phyloP scores from a whole-genome alignment of 2,113 vertebrate species.

The Peromyscus californicus region DNA sequence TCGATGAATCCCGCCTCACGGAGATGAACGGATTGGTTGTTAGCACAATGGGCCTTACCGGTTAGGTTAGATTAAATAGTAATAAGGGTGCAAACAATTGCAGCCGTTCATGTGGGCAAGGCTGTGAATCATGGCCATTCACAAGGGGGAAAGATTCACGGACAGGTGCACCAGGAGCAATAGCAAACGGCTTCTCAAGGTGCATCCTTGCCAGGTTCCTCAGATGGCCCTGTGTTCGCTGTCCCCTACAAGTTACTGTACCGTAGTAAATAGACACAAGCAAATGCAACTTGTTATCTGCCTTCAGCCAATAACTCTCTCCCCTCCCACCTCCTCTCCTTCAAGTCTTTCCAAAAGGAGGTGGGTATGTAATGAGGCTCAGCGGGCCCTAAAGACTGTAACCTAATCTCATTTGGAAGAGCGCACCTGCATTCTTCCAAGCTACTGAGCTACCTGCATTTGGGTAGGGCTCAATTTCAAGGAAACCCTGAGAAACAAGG shows the following conservation, averaged over 20 bases:
- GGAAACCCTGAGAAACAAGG: constrained; percentile 65
- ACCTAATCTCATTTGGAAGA: constrained; percentile 47
- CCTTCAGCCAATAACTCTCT: background rate
- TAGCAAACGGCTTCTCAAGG: constrained; percentile 55
- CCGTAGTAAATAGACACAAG: constrained; percentile 18
- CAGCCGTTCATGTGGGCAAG: constrained; percentile 64
- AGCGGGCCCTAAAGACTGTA: background rate
- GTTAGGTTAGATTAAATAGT: constrained; percentile 75
- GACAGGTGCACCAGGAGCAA: constrained; percentile 59
- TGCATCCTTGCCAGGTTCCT: constrained; percentile 62
- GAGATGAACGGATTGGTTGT: constrained; percentile 71
- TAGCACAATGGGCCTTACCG: constrained; percentile 66
- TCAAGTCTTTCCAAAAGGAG: constrained; percentile 53
- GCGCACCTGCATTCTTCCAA: constrained; percentile 68
- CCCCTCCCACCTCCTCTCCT: background rate
- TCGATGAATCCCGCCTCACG: constrained; percentile 36
- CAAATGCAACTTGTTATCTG: constrained; percentile 12
- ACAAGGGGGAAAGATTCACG: background rate
- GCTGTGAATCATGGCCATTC: constrained; percentile 65
- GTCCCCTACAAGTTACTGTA: background rate
- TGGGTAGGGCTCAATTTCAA: constrained; percentile 60
- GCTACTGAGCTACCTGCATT: constrained; percentile 39
- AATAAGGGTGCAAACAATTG: constrained; percentile 73
- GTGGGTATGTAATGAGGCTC: constrained; percentile 20
- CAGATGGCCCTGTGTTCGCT: constrained; percentile 29